These are phyloP conservation scores for Dynastes hyllus DNA, from an alignment of 2,888 invertebrate species.

Conservation along the genomic window DNA sequence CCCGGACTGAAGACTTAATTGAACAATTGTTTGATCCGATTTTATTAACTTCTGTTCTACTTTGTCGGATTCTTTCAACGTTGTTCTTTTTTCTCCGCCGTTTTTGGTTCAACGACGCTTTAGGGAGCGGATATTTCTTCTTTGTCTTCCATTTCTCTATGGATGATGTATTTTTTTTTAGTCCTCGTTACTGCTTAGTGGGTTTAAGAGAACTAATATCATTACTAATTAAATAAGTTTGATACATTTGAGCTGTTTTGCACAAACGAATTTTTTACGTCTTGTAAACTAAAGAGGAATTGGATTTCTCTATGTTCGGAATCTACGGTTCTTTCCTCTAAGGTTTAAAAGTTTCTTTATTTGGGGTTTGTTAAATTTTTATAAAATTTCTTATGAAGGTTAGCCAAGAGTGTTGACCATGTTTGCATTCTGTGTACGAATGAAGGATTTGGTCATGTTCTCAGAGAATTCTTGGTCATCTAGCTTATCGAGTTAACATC, in stretches of 20 bases:
- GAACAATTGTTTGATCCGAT: conserved; percentile 69
- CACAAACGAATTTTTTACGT: neutral
- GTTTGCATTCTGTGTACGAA: too few species aligned
- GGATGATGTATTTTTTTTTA: neutral
- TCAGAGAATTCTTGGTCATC: too few species aligned
- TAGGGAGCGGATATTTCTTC: neutral
- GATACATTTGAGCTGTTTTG: neutral
- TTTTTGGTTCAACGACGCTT: neutral
- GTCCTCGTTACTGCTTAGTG: neutral
- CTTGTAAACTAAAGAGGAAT: too few species aligned
- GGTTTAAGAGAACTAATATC: neutral
- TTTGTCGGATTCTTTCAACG: conserved; percentile 58
- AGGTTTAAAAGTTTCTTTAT: too few species aligned
- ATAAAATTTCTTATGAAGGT: too few species aligned
- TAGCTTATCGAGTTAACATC: too few species aligned
- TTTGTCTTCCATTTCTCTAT: neutral
- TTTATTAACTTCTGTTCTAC: conserved; percentile 66
- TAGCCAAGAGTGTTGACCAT: too few species aligned
- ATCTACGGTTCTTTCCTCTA: too few species aligned
- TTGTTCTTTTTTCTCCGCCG: conserved; percentile 18
- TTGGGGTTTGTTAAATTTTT: too few species aligned
- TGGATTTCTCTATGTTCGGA: too few species aligned
- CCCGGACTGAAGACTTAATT: conserved; percentile 65
- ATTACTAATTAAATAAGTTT: neutral
- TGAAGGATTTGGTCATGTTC: too few species aligned